phyloP scores from a whole-genome alignment of 2,888 invertebrate species.

The Drosophila greeni region DNA sequence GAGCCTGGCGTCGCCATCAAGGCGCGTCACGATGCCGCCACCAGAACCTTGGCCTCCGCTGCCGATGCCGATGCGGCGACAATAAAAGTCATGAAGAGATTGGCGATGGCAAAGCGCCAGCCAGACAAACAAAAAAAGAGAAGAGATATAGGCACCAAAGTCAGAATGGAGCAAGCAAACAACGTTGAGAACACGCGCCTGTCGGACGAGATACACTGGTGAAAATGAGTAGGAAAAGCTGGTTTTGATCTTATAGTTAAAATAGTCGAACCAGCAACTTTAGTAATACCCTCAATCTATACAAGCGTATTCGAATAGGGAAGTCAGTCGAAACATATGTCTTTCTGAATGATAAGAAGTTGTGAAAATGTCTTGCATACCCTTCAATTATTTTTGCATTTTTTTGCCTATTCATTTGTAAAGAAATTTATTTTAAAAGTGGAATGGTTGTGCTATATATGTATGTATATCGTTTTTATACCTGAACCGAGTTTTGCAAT shows the following conservation, averaged over 20 bases:
- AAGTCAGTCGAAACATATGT: too few species aligned
- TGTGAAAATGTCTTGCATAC: too few species aligned
- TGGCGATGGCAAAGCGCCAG: slow-evolving; percentile 56
- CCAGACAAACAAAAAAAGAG: slow-evolving; percentile 45
- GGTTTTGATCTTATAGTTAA: background rate
- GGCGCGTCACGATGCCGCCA: slow-evolving; percentile 75
- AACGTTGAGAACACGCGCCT: slow-evolving; percentile 58
- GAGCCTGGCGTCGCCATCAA: slow-evolving; percentile 61
- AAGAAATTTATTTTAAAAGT: background rate
- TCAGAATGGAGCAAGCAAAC: slow-evolving; percentile 39
- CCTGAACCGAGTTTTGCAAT: background rate
- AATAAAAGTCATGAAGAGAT: slow-evolving; percentile 51
- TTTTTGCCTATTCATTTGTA: too few species aligned
- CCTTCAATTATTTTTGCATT: too few species aligned
- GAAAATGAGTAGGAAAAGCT: background rate
- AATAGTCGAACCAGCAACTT: background rate
- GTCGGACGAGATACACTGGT: slow-evolving; percentile 42
- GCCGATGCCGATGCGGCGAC: slow-evolving; percentile 42
- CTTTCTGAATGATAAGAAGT: too few species aligned
- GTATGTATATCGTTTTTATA: too few species aligned
- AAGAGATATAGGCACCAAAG: slow-evolving; percentile 22
- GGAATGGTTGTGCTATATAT: too few species aligned
- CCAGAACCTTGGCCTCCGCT: slow-evolving; percentile 67
- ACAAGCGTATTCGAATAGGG: too few species aligned
- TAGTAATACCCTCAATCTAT: background rate